These are phyloP conservation scores for Drosophila emarginata DNA, from an alignment of 2,888 invertebrate species.

Conservation along the genomic window DNA sequence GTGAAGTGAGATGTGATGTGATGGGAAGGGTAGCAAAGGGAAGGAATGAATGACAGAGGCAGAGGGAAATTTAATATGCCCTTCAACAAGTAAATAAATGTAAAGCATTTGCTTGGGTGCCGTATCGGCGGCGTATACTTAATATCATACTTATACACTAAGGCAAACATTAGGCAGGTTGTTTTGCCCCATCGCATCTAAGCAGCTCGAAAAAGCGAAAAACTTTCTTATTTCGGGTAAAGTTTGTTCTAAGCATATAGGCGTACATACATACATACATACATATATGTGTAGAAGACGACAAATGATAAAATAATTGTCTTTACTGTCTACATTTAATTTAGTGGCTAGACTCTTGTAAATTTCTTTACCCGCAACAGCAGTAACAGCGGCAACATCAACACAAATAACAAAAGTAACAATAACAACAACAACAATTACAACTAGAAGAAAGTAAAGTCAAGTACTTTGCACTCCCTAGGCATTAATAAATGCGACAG, in stretches of 20 bases:
- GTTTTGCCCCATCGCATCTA: conserved; percentile 34
- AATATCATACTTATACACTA: conserved; percentile 49
- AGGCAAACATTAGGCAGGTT: conserved; percentile 8
- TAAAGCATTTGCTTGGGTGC: conserved; percentile 41
- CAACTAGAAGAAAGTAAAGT: conserved; percentile 35
- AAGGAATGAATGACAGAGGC: background rate
- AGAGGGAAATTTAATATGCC: conserved; percentile 46
- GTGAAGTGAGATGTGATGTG: background rate
- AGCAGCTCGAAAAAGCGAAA: conserved; percentile 41
- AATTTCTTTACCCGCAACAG: conserved; percentile 22
- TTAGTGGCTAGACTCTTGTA: conserved; percentile 36
- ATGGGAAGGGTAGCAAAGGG: background rate
- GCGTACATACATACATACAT: background rate
- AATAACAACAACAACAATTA: background rate
- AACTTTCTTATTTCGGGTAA: conserved; percentile 30
- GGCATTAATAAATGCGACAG: conserved; percentile 54
- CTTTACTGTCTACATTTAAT: conserved; percentile 38
- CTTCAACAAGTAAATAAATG: conserved; percentile 46
- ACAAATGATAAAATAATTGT: conserved; percentile 41
- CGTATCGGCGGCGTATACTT: conserved; percentile 50
- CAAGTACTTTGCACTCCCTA: conserved; percentile 53
- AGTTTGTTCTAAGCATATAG: background rate
- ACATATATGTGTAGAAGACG: conserved; percentile 19
- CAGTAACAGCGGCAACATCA: background rate
- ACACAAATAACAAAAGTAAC: conserved; percentile 8